phyloP scores from a whole-genome alignment of 2,797 vertebrate species.

The Anabacerthia variegaticeps region DNA sequence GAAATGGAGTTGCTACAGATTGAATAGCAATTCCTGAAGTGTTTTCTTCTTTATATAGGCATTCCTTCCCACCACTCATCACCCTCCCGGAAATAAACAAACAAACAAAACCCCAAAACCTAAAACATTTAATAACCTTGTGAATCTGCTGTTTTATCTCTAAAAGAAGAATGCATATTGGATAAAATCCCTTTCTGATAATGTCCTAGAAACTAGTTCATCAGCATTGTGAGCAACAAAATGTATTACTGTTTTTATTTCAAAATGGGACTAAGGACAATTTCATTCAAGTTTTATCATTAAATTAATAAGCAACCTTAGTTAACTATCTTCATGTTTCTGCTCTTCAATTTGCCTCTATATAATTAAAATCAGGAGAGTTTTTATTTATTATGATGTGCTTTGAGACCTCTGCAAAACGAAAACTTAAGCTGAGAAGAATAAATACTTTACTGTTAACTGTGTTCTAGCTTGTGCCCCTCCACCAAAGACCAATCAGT shows the following conservation, averaged over 20 bases:
- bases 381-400: not conserved
- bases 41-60: not conserved
- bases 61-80: fast-evolving
- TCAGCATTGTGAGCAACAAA: not conserved
- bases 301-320: not conserved
- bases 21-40: not conserved
- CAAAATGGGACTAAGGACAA: not conserved
- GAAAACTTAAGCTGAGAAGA: not conserved
- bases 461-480: not conserved
- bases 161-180: not conserved
- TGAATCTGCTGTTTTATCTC: not conserved
- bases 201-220: not conserved
- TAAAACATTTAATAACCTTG: not conserved
- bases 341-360: not conserved
- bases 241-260: not conserved
- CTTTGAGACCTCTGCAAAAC: not conserved
- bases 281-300: not conserved
- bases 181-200: not conserved
- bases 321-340: not conserved
- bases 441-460: not conserved
- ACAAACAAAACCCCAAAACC: not conserved
- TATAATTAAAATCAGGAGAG: not conserved
- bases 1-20: not conserved
- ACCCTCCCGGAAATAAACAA: fast-evolving
- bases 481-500: not conserved